Evolutionary conservation across 2,113 vertebrate species (phyloP).

Genomic region (Papio anubis): DNA sequence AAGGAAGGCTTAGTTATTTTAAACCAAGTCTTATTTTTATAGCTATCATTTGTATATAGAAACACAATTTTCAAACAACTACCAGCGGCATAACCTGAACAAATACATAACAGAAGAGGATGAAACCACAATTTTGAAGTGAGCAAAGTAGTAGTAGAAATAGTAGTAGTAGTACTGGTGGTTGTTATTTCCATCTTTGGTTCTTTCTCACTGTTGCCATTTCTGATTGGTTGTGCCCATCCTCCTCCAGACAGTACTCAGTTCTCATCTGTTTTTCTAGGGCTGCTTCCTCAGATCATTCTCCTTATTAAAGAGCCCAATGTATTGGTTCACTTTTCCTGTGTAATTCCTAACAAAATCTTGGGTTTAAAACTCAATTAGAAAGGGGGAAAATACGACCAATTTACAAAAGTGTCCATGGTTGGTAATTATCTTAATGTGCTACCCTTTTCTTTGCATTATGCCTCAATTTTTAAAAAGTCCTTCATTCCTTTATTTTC

Average conservation of each 20-base stretch:
- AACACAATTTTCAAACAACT: not conserved
- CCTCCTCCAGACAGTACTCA: not conserved
- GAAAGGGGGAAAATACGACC: not conserved
- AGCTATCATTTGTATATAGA: not conserved
- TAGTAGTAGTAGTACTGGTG: too few species aligned
- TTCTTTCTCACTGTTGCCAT: not conserved
- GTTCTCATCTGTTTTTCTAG: not conserved
- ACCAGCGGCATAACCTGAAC: not conserved
- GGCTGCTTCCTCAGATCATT: not conserved
- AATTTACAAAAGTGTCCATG: not conserved
- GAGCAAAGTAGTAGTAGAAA: too few species aligned
- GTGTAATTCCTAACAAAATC: not conserved
- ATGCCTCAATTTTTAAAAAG: not conserved
- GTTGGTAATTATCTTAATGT: not conserved
- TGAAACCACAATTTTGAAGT: not conserved
- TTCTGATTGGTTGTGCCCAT: not conserved
- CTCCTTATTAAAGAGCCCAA: not conserved
- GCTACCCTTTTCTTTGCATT: not conserved
- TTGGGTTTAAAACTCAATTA: not conserved
- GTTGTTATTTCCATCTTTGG: not conserved
- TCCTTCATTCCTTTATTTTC: not conserved
- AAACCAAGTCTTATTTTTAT: not conserved
- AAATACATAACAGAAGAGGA: not conserved
- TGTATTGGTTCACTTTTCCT: not conserved
- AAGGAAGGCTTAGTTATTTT: slow-evolving; percentile 34